Evolutionary conservation across 35 echinoderm and acorn worm species (phyloP), one percentile per base, ranked within the genome.

Genomic region (Stichopus chloronotus): DNA sequence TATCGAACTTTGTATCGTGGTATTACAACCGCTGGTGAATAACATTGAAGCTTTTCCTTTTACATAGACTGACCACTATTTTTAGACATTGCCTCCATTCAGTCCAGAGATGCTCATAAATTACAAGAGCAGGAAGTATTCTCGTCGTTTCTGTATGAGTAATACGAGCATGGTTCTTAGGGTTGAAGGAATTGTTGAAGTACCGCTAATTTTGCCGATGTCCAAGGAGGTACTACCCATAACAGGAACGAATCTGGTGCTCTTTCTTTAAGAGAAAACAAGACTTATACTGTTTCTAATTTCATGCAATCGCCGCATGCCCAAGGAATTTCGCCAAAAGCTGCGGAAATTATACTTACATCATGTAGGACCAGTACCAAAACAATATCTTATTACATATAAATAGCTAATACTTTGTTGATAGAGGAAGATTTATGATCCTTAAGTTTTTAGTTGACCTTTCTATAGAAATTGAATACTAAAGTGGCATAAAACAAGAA

Each of bases 291-390:
- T 72, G 30, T 90, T 24, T 71, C 30, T 43, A 52, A 74, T 90
- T 74, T 90, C 59, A 11, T 60, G 88, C 23, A 90, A 90, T 22
- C 88, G 30, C 55, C 77, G 30, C 20, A 53, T 57, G 52, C 17
- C 23, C 88, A 55, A 90, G 68, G 68, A 71, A 74, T 90, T 90
- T 90, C 88, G 88, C 43, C 88, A 90, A 90, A 59, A 59, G 88
- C 68, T 23, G 30, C 88, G 43, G 71, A 71, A 12, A 77, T 90
- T 59, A 90, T 88, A 60, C 85, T 88, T 88, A 58, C 85, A 30
- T 13, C 85, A 88, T 88, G 85, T 53, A 88, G 85, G 55, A 13
- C 85, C 57, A 65, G 85, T 65, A 88, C 85, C 59, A 53, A 88
- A 63, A 88, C 68, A 90, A 90, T 90, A 72, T 80, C n/a, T 52